A percentile compares a stretch with the other conserved stretches of the same genome.
Evolutionary conservation across 2,888 invertebrate species (phyloP).

Genomic region (Encarsia formosa): DNA sequence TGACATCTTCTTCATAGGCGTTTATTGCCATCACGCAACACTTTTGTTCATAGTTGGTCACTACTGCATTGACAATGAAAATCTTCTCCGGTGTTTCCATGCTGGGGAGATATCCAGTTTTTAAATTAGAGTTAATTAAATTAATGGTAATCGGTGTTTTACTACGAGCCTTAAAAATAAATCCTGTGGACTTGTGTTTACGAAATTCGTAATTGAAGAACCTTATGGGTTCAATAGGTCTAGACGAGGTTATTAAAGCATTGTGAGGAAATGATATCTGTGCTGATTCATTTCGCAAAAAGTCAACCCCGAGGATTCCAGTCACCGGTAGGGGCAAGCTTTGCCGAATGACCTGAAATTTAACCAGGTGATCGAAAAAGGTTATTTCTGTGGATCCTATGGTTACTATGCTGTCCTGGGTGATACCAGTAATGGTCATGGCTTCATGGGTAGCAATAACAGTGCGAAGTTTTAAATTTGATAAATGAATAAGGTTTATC

Average conservation of each 20-base stretch:
- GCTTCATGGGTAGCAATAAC: constrained; percentile 7
- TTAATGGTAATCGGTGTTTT: background rate
- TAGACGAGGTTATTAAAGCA: background rate
- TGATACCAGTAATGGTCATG: constrained; percentile 12
- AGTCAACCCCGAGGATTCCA: background rate
- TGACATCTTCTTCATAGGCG: constrained; percentile 1
- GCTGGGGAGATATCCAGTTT: background rate
- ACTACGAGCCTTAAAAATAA: background rate
- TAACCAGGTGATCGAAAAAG: constrained; percentile 2
- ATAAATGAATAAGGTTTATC: constrained; percentile 12
- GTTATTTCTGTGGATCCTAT: constrained; percentile 12
- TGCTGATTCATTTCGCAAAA: background rate
- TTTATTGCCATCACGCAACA: constrained; percentile 19
- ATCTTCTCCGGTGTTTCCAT: background rate
- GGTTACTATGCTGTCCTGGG: constrained; percentile 6
- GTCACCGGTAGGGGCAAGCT: background rate
- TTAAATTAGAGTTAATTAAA: background rate
- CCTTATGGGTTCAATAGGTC: background rate
- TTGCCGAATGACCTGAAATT: constrained; percentile 14
- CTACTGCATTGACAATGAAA: background rate
- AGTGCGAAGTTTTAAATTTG: constrained; percentile 1
- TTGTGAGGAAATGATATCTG: constrained; percentile 1
- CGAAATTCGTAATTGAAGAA: background rate
- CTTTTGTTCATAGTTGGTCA: background rate
- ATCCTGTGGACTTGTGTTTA: background rate